Conservation (phyloP, 2,113 vertebrate species). For the Tychaedon coryphoeus region DNA sequence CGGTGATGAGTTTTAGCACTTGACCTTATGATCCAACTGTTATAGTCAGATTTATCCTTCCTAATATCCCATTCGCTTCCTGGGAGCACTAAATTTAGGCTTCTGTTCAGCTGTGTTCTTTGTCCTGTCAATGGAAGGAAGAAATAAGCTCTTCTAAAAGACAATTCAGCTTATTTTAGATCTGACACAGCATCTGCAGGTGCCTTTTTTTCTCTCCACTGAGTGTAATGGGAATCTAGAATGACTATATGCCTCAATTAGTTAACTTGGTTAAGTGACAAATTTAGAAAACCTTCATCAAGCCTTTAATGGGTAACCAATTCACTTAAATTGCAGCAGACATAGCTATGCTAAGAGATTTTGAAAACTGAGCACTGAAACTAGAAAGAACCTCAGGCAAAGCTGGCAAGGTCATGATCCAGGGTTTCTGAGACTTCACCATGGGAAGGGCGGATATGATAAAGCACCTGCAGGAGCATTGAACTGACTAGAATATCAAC, state of each 20-base stretch:
- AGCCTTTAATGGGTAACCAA: background rate
- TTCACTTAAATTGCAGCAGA: background rate
- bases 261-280: background rate
- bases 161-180: slow-evolving; percentile 58
- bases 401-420: background rate
- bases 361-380: background rate
- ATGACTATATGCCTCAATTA: background rate
- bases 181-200: slow-evolving; percentile 44
- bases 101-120: slow-evolving; percentile 31
- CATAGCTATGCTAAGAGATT: background rate
- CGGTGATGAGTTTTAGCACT: slow-evolving; percentile 44
- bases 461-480: background rate
- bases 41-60: slow-evolving; percentile 47
- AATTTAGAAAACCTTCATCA: background rate
- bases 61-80: slow-evolving; percentile 40
- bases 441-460: background rate
- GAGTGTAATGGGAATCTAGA: background rate
- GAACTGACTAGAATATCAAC: background rate
- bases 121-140: slow-evolving; percentile 36
- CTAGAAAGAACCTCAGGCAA: background rate
- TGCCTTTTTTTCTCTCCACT: slow-evolving; percentile 1
- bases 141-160: slow-evolving; percentile 52
- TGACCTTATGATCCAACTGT: slow-evolving; percentile 34
- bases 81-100: slow-evolving; percentile 51
- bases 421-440: background rate